These are phyloP conservation scores for Hyles lineata DNA, from an alignment of 2,888 invertebrate genomes.

Conservation along the genomic window DNA sequence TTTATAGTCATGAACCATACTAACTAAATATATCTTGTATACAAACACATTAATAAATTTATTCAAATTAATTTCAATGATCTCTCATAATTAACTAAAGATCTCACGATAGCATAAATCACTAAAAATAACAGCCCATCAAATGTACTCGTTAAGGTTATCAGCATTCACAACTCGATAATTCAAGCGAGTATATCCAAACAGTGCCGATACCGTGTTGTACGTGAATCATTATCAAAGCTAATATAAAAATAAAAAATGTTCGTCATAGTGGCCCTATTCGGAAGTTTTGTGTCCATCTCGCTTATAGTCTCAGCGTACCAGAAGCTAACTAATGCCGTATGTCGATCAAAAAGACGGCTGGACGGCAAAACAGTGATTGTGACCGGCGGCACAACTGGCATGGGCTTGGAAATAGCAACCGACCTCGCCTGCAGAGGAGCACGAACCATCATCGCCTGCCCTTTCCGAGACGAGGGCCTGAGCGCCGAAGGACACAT, in stretches of 20 bases:
- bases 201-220: no score
- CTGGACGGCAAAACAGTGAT: constrained; percentile 49
- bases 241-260: not conserved
- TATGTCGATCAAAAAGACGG: constrained; percentile 43
- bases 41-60: no score
- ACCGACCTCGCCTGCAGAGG: constrained; percentile 72
- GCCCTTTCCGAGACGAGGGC: constrained; percentile 73
- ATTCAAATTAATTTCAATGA: no score
- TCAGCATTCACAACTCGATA: no score
- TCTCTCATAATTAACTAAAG: no score
- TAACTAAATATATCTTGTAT: no score
- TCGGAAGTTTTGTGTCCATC: constrained; percentile 34
- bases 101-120: no score
- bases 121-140: no score
- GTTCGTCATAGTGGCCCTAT: constrained; percentile 31
- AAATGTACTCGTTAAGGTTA: no score
- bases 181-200: no score
- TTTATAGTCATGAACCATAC: no score
- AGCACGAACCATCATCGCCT: constrained; percentile 73
- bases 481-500: constrained; percentile 84
- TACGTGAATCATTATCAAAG: no score
- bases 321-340: constrained; percentile 48
- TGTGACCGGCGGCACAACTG: constrained; percentile 74
- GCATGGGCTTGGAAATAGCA: constrained; percentile 75
- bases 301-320: constrained; percentile 38